Evolutionary conservation across 2,797 vertebrate species (phyloP).

Genomic region (Austrolebias charrua): DNA sequence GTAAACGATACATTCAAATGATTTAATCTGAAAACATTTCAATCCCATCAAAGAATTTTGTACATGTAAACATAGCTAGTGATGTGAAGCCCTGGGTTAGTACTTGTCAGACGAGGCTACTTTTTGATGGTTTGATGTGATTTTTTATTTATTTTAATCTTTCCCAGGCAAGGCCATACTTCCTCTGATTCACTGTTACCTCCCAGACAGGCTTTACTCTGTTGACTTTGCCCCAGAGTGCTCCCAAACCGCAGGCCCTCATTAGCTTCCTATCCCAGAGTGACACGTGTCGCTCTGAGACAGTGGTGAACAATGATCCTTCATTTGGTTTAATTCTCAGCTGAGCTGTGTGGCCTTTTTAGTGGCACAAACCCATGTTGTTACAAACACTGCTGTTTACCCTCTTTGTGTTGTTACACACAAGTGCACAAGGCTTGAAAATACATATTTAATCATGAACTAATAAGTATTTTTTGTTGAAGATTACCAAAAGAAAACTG

Average conservation of each 20-base stretch:
- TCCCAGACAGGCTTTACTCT: constrained; percentile 60
- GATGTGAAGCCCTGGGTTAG: constrained; percentile 51
- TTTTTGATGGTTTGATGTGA: constrained; percentile 62
- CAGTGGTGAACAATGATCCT: constrained; percentile 40
- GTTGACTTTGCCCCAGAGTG: constrained; percentile 66
- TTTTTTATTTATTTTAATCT: constrained; percentile 41
- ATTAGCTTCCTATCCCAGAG: constrained; percentile 65
- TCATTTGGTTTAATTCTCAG: constrained; percentile 48
- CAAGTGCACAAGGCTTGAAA: too few species aligned
- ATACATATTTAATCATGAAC: too few species aligned
- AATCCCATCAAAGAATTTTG: too few species aligned
- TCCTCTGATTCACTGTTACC: constrained; percentile 43
- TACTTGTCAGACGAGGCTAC: constrained; percentile 61
- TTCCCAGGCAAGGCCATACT: constrained; percentile 56
- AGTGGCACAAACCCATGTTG: constrained; percentile 42
- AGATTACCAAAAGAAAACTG: too few species aligned
- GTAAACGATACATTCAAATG: too few species aligned
- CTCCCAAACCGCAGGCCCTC: constrained; percentile 46
- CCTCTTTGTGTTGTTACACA: too few species aligned
- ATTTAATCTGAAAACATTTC: too few species aligned
- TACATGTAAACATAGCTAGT: too few species aligned
- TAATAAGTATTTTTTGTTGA: too few species aligned
- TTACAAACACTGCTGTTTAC: not conserved
- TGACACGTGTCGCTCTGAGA: constrained; percentile 56
- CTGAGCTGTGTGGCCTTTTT: constrained; percentile 23